phyloP scores from a whole-genome alignment of 2,113 vertebrate species.

The Tetrax tetrax region DNA sequence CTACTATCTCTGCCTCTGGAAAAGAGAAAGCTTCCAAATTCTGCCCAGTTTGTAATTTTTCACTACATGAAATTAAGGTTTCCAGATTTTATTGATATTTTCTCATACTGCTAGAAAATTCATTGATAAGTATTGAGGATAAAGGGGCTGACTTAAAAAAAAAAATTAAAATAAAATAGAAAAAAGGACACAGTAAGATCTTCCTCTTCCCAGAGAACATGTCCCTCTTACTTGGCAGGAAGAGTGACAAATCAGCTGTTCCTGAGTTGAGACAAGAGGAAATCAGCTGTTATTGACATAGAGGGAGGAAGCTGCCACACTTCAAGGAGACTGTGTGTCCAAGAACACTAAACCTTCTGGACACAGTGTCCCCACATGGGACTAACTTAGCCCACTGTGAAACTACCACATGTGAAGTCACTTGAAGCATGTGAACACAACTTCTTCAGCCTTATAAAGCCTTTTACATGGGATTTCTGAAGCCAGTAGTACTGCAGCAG shows the following conservation, averaged over 20 bases:
- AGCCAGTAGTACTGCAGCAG: not conserved
- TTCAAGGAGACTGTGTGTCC: not conserved
- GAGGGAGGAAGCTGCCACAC: not conserved
- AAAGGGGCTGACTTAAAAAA: not conserved
- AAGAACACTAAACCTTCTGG: slow-evolving; percentile 4
- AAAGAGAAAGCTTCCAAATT: not conserved
- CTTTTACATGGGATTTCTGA: not conserved
- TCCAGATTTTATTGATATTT: not conserved
- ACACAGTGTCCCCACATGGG: not conserved
- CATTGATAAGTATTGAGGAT: not conserved
- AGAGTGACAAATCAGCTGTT: slow-evolving; percentile 19
- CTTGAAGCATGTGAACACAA: not conserved
- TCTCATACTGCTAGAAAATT: not conserved
- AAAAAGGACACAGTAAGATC: not conserved
- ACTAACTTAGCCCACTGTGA: not conserved
- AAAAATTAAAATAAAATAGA: not conserved
- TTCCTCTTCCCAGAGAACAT: not conserved
- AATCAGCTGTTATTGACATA: slow-evolving; percentile 49
- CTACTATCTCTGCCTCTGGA: not conserved
- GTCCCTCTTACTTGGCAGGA: not conserved
- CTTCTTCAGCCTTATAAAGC: not conserved
- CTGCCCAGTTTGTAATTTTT: not conserved
- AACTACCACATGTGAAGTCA: not conserved
- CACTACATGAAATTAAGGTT: not conserved
- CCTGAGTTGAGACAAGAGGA: not conserved